A percentile compares a stretch with the other conserved stretches of the same genome.
phyloP scores from a whole-genome alignment of 1,140 invertebrate species.

The Penaeus japonicus region DNA sequence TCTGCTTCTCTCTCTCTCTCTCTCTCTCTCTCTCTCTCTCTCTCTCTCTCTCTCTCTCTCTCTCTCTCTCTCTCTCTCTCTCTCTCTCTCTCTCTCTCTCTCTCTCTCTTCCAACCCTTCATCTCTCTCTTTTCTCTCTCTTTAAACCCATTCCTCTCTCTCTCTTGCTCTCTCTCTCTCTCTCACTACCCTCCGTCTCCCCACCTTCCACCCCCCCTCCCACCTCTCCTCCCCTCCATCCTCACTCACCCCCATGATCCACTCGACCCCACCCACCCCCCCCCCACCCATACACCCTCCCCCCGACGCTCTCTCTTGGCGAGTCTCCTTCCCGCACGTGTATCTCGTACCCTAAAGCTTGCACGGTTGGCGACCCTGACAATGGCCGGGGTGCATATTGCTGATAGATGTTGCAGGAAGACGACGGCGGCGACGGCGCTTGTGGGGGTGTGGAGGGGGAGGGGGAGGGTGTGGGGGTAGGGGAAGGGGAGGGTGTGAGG shows the following conservation, averaged over 20 bases:
- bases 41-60: background rate
- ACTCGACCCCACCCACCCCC: background rate
- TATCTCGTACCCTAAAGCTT: background rate
- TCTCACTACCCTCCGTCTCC: background rate
- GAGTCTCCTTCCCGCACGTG: background rate
- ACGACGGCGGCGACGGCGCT: background rate
- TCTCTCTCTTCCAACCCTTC: background rate
- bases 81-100: background rate
- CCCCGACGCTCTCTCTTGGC: background rate
- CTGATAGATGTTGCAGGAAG: conserved; percentile 30
- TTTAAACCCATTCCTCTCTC: background rate
- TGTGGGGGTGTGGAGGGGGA: background rate
- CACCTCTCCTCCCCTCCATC: background rate
- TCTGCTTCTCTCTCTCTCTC: background rate
- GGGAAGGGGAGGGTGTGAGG: no score
- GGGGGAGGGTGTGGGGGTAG: background rate
- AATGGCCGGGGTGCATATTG: conserved; percentile 1
- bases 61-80: background rate
- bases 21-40: background rate
- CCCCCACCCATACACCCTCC: background rate
- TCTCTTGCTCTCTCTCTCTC: background rate
- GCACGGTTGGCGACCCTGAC: background rate
- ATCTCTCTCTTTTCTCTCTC: background rate
- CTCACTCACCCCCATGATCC: background rate
- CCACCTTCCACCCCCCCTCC: background rate